These are phyloP conservation scores for Cyanistes caeruleus DNA, from an alignment of 2,113 vertebrate species.

Conservation along the genomic window DNA sequence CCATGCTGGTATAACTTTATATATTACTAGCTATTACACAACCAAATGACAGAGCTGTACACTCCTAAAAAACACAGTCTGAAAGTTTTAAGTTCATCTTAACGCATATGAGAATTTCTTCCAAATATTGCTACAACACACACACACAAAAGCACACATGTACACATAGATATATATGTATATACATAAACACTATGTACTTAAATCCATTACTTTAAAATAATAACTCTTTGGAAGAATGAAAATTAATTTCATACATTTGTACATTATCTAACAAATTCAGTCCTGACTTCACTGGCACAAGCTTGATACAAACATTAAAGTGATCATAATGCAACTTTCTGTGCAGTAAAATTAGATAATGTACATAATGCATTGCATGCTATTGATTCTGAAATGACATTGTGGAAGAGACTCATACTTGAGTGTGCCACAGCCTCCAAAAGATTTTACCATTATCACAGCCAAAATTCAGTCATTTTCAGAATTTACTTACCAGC, in stretches of 20 bases:
- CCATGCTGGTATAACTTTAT: neutral
- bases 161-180: too few species aligned
- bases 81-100: neutral
- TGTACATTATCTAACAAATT: neutral
- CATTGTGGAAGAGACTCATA: neutral
- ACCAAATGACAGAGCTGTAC: neutral
- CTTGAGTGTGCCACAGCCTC: neutral
- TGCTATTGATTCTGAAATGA: neutral
- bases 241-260: neutral
- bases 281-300: neutral
- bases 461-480: neutral
- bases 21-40: neutral
- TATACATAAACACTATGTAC: neutral
- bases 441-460: neutral
- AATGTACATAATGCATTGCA: neutral
- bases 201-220: neutral
- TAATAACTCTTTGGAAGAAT: neutral
- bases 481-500: neutral
- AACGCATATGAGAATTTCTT: neutral
- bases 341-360: neutral
- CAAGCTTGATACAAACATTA: neutral
- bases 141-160: fast-evolving
- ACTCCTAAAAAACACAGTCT: neutral
- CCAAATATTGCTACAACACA: neutral
- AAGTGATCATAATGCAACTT: neutral